Evolutionary conservation across 2,113 vertebrate species (phyloP).

Genomic region (Psilopsiagon aymara): DNA sequence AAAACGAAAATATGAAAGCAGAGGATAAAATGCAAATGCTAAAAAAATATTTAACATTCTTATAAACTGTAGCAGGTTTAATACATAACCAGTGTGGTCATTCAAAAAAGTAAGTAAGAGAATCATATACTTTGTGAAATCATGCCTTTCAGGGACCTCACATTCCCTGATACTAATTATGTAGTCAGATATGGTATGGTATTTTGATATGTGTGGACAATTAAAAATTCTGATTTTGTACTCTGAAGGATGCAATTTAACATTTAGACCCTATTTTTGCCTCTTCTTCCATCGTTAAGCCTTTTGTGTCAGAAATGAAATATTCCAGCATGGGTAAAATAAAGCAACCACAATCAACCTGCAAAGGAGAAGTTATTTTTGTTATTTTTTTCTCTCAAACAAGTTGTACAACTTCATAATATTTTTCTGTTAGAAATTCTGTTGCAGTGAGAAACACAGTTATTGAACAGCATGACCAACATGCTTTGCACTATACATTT

Average conservation of each 20-base stretch:
- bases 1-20: slow-evolving; percentile 58
- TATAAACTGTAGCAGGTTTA: background rate
- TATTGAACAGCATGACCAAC: background rate
- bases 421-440: background rate
- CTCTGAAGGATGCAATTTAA: background rate
- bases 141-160: background rate
- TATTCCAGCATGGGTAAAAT: background rate
- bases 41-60: background rate
- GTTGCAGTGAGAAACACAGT: background rate
- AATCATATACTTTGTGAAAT: background rate
- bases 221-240: background rate
- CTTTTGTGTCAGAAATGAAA: background rate
- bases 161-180: background rate
- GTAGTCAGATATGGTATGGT: background rate
- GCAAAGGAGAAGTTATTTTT: background rate
- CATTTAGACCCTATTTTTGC: background rate
- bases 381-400: background rate
- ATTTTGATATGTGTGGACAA: background rate
- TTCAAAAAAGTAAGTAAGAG: background rate
- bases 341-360: background rate
- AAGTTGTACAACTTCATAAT: background rate
- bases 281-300: background rate
- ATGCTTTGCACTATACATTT: background rate
- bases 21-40: background rate
- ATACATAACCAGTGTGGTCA: background rate